Evolutionary conservation across 2,888 invertebrate genomes (phyloP).

Genomic region (Brenthis ino): DNA sequence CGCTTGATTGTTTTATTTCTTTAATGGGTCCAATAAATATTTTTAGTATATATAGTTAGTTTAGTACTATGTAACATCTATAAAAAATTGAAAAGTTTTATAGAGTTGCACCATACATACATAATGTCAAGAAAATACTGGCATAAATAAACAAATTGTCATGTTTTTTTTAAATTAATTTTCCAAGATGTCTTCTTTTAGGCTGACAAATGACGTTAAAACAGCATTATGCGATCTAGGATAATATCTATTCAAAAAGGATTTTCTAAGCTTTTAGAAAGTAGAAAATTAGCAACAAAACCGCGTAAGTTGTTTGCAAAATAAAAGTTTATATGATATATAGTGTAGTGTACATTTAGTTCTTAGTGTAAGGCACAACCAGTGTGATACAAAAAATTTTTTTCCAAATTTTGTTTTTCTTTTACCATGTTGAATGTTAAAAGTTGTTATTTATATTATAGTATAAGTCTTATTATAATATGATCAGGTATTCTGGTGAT

Average conservation of each 20-base stretch:
- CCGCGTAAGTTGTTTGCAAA: conserved; percentile 30
- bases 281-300: conserved; percentile 39
- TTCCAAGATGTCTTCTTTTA: conserved; percentile 32
- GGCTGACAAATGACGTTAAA: conserved; percentile 26
- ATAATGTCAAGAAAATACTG: conserved; percentile 11
- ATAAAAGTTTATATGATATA: background rate
- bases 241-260: conserved; percentile 37
- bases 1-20: conserved; percentile 1
- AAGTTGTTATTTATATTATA: too few species aligned
- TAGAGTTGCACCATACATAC: background rate
- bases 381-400: too few species aligned
- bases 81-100: background rate
- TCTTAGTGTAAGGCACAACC: too few species aligned
- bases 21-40: too few species aligned
- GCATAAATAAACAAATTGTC: conserved; percentile 21
- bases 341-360: background rate
- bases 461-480: too few species aligned
- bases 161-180: conserved; percentile 23
- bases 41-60: background rate
- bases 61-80: background rate
- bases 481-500: too few species aligned
- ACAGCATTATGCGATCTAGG: conserved; percentile 39
- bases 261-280: conserved; percentile 29
- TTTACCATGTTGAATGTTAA: too few species aligned
- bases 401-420: too few species aligned